Evolutionary conservation across 2,113 vertebrate species (phyloP), one percentile per base, ranked within the genome.

Genomic region (Ameiurus melas): DNA sequence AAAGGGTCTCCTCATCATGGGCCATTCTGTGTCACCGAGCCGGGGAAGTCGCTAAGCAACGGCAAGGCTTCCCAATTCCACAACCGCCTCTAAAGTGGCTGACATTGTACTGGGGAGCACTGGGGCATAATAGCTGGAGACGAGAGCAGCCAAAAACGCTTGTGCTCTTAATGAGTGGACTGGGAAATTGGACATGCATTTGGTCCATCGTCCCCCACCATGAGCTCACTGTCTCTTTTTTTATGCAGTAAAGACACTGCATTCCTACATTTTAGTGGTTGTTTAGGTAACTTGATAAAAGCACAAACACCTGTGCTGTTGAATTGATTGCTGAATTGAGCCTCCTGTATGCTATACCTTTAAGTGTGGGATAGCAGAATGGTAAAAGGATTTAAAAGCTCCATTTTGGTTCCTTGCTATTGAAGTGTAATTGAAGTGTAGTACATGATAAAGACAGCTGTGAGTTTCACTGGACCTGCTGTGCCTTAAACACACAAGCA

Each of bases 401-500:
- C 19, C 36, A n/a, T 71, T 84, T 70, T 62, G 27, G 3, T 80
- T 78, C 47, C 66, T 57, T 30, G 79, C 85, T 78, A 92, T 89
- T 93, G 85, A 93, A 93, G 91, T 89, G 81, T 90, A 88, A 90
- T 77, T 93, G 36, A 36, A 36, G 89, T 90, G 75, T 86, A 84
- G 89, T 77, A 88, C 92, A 90, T 89, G 93, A 90, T 89, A 92
- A 82, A 91, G 92, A 94, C 95, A 96, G 94, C 95, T 95, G 95
- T 92, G 91, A 91, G 89, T 90, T 90, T 91, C 89, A 84, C 91
- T 88, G 62, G 89, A 92, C 94, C 92, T 92, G 92, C 94, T 93
- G 94, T 57, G 93, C 85, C 91, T 93, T 93, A 94, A 94, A 93
- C 89, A 95, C 92, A 95, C 95, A 96, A 96, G 95, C 95, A 95